Evolutionary conservation across 1,140 invertebrate species (phyloP), one percentile per base, ranked within the genome.

Genomic region (Streblospio benedicti): DNA sequence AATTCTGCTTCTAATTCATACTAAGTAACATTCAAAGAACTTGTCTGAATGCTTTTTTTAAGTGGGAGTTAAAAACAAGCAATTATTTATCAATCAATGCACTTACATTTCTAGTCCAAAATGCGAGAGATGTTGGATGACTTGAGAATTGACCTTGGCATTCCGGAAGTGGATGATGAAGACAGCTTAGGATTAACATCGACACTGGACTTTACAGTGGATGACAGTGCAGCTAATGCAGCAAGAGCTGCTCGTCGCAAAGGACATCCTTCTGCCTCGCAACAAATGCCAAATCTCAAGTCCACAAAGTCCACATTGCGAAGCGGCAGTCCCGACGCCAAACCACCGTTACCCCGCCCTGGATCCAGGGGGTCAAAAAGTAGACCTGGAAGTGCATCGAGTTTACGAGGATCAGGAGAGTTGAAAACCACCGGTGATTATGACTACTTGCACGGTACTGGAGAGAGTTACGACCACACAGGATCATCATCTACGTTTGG

Each of bases 51-150:
- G 3, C 33, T 49, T 33, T 2, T 20, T 32, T 4, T 23, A 35
- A n/a, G 18, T 33, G 28, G 4, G 20, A 5, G 33, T 25, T 31
- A 50, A 3, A 51, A 59, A 20, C 18, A 23, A 56, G 3, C 25
- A 4, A 2, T 54, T 49, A 6, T 25, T 12, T 49, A 49, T 49
- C 45, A 12, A 20, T 49, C 6, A 6, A 49, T n/a, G 12, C 23
- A 9, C 6, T 49, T 49, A 49, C 45, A 12, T 49, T 20, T 25
- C 9, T 49, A 9, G 14, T 14, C 23, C 25, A 60, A 62, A 44
- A 70, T 72, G 69, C 56, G 69, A 14, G 64, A 63, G 2, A 60
- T 72, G 47, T 43, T 72, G 25, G 64, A 60, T 23, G 60, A 69
- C 28, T 62, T 72, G 3, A 30, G 70, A 0, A 53, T 54, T 25